Percentiles rank a stretch among this genome's conserved stretches.
Evolutionary conservation across 2,113 vertebrate species (phyloP).

Genomic region (Fregetta grallaria): DNA sequence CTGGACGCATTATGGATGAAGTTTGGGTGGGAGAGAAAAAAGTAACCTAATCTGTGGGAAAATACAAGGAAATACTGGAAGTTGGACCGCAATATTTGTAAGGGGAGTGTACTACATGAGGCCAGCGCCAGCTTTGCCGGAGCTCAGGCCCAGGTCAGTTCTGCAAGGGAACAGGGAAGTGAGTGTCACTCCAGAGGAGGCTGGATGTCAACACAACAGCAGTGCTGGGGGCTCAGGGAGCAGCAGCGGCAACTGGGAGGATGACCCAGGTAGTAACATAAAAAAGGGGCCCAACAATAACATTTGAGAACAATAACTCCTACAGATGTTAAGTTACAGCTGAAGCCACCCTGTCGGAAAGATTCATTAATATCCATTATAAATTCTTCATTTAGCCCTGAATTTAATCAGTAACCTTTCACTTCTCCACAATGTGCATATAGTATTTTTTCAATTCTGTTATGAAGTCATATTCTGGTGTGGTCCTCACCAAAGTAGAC

Average conservation of each 20-base stretch:
- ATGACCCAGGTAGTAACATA: not conserved
- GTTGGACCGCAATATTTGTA: fast-evolving
- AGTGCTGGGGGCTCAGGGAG: not conserved
- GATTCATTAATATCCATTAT: not conserved
- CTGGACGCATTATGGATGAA: fast-evolving
- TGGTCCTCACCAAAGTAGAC: not conserved
- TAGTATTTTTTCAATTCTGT: not conserved
- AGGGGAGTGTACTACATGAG: no score
- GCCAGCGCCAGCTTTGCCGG: not conserved
- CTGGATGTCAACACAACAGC: fast-evolving
- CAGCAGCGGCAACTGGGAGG: not conserved
- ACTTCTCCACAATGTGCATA: not conserved
- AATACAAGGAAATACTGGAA: not conserved
- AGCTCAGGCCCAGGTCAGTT: not conserved
- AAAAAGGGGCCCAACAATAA: not conserved
- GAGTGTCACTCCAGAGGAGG: not conserved
- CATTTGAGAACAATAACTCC: not conserved
- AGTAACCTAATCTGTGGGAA: not conserved
- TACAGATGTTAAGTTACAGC: not conserved
- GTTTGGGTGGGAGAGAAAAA: not conserved
- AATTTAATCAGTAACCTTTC: not conserved
- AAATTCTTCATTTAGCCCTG: not conserved
- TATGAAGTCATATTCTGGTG: not conserved
- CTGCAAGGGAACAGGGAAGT: not conserved
- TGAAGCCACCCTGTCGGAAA: not conserved